Evolutionary conservation across 1,140 invertebrate species (phyloP), one percentile per base, ranked within the genome.

Genomic region (Ericerus pela): DNA sequence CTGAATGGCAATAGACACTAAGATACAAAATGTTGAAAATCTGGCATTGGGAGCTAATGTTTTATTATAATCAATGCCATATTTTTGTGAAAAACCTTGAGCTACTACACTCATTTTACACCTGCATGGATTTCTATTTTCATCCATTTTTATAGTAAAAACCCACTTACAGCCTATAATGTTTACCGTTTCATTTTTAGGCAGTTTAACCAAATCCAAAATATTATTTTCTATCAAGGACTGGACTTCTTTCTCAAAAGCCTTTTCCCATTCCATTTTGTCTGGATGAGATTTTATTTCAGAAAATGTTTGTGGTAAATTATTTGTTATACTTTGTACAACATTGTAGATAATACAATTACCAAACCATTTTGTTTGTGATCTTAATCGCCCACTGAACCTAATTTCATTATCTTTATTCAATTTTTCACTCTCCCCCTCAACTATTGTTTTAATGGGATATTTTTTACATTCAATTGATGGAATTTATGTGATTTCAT

Each of bases 141-240:
- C 51, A 33, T 66, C 58, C 5, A 52, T 58, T 51, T 72, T 72
- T 36, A 54, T 60, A 18, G 66, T 62, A 33, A 64, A 73, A 3
- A 73, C 60, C 69, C 65, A 69, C 63, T 66, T 71, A 53, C 53
- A 62, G 0, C 58, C 60, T 26, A 64, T 51, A 60, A 68, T 64
- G 62, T 61, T 65, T 54, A 63, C 59, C 22, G 59, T 59, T 53
- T 51, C n/a, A 11, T 65, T 66, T 51, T 59, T 51, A 4, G 65
- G 53, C 8, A 33, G 8, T n/a, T 33, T n/a, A 4, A 64, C 64
- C n/a, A 70, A 55, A 6, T 53, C 54, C 68, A 68, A 73, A 10
- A 63, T 69, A 2, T 70, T 61, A 64, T 67, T 68, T 54, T 63
- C 54, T 18, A 59, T 58, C 14, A 71, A 58, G 3, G 65, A 65